Percentiles rank a stretch among this genome's conserved stretches.
Conservation (phyloP, 2,797 vertebrate species). For the Microcaecilia unicolor region DNA sequence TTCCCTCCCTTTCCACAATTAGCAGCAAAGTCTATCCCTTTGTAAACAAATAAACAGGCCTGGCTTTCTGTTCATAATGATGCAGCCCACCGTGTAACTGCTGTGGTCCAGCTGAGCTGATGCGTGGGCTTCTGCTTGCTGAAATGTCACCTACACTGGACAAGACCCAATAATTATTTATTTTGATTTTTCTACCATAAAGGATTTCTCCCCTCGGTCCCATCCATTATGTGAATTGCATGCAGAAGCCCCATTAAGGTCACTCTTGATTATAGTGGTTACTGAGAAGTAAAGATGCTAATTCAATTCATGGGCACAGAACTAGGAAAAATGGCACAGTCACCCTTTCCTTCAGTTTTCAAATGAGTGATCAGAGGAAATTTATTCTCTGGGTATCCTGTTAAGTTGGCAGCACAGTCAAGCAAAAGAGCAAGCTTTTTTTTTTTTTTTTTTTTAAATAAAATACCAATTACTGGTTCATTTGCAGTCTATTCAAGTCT, state of each 20-base stretch:
- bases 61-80: neutral
- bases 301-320: conserved; percentile 40
- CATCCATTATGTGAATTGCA: conserved; percentile 29
- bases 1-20: too few species aligned
- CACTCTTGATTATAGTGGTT: conserved; percentile 32
- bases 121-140: conserved; percentile 7
- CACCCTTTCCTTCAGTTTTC: too few species aligned
- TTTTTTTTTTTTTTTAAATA: too few species aligned
- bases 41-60: neutral
- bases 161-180: conserved; percentile 32
- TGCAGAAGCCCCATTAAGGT: conserved; percentile 21
- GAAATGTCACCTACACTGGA: conserved; percentile 13
- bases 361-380: too few species aligned
- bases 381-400: conserved; percentile 31
- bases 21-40: too few species aligned
- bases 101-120: conserved; percentile 25
- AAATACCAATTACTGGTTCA: neutral
- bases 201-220: conserved; percentile 11
- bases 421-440: too few species aligned
- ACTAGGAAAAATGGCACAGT: conserved; percentile 28
- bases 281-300: conserved; percentile 31
- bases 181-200: conserved; percentile 28
- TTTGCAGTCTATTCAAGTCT: too few species aligned
- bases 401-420: conserved; percentile 34
- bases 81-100: conserved; percentile 7